Evolutionary conservation across 1,140 invertebrate species (phyloP), one percentile per base, ranked within the genome.

Genomic region (Uloborus diversus): DNA sequence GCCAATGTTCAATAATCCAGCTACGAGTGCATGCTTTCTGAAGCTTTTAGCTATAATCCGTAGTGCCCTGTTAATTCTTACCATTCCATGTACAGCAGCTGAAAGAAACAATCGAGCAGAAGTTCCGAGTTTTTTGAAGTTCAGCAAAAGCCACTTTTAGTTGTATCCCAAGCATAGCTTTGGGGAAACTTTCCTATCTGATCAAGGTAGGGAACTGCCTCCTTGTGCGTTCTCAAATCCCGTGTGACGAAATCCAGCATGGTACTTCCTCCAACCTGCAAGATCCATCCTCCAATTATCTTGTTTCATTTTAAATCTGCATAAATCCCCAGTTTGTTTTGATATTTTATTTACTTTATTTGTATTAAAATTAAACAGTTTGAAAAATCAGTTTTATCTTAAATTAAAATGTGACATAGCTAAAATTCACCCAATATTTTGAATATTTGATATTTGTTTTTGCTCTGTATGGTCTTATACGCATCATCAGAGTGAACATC

Each of bases 31-130:
- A 78, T 66, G 73, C 62, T 11, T 32, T 78, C 27, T 32, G 62
- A 57, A 33, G 73, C 73, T 78, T 78, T 64, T 78, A 78, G 73
- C 47, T 51, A 20, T 78, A 78, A 78, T 78, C 49, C 73, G 47
- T 78, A 66, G 73, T 65, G 61, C 73, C 73, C 73, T 78, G 73
- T n/a, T 78, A 78, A 53, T 65, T 78, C 73, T 65, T 78, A 78
- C 73, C 73, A 78, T 78, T 78, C 62, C 73, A 78, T 78, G 51
- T 78, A 65, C 49, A 37, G 61, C 73, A 78, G 73, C 73, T 78
- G 73, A 78, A 78, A 62, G 49, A 32, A 66, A 37, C 28, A 56
- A 64, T 62, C 37, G 13, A 71, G 57, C 35, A 53, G 59, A 80
- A 80, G 68, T 28, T n/a, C 61, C 56, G 68, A 80, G 59, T 80